These are phyloP conservation scores for Bombyx mandarina DNA, from an alignment of 1,140 invertebrate species.

Conservation along the genomic window DNA sequence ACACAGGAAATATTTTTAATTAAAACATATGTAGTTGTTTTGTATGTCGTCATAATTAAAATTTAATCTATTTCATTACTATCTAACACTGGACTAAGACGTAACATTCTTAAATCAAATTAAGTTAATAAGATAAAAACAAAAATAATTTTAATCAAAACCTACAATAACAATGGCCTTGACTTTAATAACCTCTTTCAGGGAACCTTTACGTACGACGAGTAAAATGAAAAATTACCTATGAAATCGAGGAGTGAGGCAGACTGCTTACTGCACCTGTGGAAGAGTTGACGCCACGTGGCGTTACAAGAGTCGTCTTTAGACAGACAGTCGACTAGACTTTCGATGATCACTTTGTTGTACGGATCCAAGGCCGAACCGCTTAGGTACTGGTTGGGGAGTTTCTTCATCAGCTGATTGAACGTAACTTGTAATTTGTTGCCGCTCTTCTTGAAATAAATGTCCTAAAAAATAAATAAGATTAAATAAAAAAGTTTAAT, in stretches of 20 bases:
- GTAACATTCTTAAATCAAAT: no score
- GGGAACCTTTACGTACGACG: no score
- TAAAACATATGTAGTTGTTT: no score
- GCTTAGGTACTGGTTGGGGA: slow-evolving; percentile 57
- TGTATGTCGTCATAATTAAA: no score
- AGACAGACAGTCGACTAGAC: slow-evolving; percentile 43
- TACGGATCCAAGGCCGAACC: slow-evolving; percentile 40
- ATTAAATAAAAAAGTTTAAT: neutral
- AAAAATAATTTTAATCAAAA: no score
- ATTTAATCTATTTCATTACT: no score
- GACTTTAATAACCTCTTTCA: no score
- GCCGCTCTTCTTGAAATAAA: slow-evolving; percentile 54
- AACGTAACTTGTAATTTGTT: slow-evolving; percentile 63
- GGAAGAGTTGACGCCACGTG: slow-evolving; percentile 58
- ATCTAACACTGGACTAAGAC: no score
- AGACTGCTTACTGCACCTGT: slow-evolving; percentile 52
- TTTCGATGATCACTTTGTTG: slow-evolving; percentile 42
- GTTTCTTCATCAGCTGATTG: slow-evolving; percentile 61
- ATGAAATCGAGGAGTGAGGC: slow-evolving; percentile 59
- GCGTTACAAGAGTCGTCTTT: slow-evolving; percentile 56
- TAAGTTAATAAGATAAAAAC: no score
- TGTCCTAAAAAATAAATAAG: slow-evolving; percentile 35
- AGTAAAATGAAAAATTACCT: slow-evolving; percentile 23
- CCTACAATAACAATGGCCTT: no score
- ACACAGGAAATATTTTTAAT: slow-evolving; percentile 1